These are phyloP conservation scores for Euborellia annulipes DNA, from an alignment of 1,140 invertebrate genomes.

Conservation along the genomic window DNA sequence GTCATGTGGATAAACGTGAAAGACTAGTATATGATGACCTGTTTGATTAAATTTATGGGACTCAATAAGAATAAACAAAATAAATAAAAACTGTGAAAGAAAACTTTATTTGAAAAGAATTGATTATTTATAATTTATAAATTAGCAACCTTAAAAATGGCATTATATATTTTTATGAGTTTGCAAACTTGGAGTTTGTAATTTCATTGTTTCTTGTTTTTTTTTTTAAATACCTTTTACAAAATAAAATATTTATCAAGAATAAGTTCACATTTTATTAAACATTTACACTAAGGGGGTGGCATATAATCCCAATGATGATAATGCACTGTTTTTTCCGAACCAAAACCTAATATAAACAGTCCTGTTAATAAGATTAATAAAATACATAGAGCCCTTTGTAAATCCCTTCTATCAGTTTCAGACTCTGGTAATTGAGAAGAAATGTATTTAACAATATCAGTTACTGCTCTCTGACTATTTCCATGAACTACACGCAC, in stretches of 20 bases:
- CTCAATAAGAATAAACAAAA: neutral
- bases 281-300: constrained; percentile 34
- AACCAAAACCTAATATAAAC: constrained; percentile 47
- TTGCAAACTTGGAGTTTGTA: too few relatives aligned
- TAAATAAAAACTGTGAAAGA: neutral
- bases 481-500: constrained; percentile 30
- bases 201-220: too few relatives aligned
- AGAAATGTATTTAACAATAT: constrained; percentile 43
- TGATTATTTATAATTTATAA: too few relatives aligned
- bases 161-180: too few relatives aligned
- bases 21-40: constrained; percentile 54
- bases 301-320: constrained; percentile 74
- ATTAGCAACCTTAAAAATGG: too few relatives aligned
- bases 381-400: constrained; percentile 53
- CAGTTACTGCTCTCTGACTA: constrained; percentile 41
- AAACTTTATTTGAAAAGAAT: too few relatives aligned
- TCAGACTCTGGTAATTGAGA: constrained; percentile 29
- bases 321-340: constrained; percentile 50
- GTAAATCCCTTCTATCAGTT: constrained; percentile 47
- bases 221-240: too few relatives aligned
- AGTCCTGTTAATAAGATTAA: constrained; percentile 54
- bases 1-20: constrained; percentile 53
- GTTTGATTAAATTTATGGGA: constrained; percentile 24
- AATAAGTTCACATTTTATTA: neutral
- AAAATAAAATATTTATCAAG: neutral